These are phyloP conservation scores for Megamerina dolium DNA, from an alignment of 2,888 invertebrate species.

Conservation along the genomic window DNA sequence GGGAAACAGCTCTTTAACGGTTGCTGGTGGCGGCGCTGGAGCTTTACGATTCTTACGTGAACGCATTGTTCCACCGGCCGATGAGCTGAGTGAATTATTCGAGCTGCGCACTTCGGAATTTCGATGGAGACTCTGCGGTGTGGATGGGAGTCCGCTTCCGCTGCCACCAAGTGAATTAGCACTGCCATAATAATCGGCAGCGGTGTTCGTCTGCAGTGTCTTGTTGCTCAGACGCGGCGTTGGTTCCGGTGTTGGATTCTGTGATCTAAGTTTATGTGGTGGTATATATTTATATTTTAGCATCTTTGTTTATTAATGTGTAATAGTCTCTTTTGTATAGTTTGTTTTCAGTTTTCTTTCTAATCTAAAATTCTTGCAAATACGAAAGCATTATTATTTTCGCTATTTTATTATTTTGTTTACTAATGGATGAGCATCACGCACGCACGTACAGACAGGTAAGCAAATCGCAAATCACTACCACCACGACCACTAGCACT, in stretches of 20 bases:
- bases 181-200: conserved; percentile 35
- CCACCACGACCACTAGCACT: too few species aligned
- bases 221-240: conserved; percentile 33
- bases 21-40: conserved; percentile 34
- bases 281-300: conserved; percentile 44
- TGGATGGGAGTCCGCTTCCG: conserved; percentile 11
- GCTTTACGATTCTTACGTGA: conserved; percentile 36
- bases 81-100: conserved; percentile 33
- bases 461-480: too few species aligned
- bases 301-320: conserved; percentile 28
- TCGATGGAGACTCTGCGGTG: conserved; percentile 28
- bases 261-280: conserved; percentile 37
- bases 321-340: conserved; percentile 1
- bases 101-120: conserved; percentile 33
- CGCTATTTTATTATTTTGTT: too few species aligned
- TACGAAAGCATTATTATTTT: too few species aligned
- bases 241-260: conserved; percentile 38
- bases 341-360: background rate
- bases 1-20: conserved; percentile 31
- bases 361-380: background rate
- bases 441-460: too few species aligned
- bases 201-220: conserved; percentile 24
- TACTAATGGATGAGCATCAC: too few species aligned
- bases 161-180: conserved; percentile 29
- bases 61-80: conserved; percentile 32